Percentiles rank a stretch among this genome's conserved stretches.
Evolutionary conservation across 2,797 vertebrate species (phyloP).

Genomic region (Scomberomorus guttatus): DNA sequence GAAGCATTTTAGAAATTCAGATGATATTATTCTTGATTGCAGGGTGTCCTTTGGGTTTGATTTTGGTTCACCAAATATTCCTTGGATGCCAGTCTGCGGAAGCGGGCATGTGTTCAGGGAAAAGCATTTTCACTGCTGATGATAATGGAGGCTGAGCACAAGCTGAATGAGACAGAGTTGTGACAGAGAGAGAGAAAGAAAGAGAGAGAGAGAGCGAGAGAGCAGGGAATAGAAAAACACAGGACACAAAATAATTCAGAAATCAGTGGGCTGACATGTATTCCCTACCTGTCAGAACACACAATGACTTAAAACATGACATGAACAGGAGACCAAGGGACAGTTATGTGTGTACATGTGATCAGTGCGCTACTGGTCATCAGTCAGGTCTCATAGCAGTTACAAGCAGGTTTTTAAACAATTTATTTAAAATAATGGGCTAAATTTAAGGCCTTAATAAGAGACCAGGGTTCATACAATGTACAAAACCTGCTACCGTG

Average conservation of each 20-base stretch:
- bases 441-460: not conserved
- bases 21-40: not conserved
- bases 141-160: constrained; percentile 5
- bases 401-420: not conserved
- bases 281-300: not conserved
- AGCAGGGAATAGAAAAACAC: not conserved
- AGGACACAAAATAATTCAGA: constrained; percentile 7
- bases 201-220: too few species aligned
- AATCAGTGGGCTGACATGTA: constrained; percentile 10
- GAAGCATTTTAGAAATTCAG: not conserved
- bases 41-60: not conserved
- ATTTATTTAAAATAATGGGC: not conserved
- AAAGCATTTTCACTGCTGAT: not conserved
- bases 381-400: not conserved
- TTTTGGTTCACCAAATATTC: not conserved
- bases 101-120: not conserved
- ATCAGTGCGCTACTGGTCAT: not conserved
- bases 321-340: not conserved
- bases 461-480: not conserved
- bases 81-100: not conserved
- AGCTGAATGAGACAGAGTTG: not conserved
- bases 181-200: not conserved
- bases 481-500: not conserved
- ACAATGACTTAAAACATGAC: not conserved
- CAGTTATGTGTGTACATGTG: not conserved